phyloP scores from a whole-genome alignment of 2,797 vertebrate species.

The Borostomias antarcticus region DNA sequence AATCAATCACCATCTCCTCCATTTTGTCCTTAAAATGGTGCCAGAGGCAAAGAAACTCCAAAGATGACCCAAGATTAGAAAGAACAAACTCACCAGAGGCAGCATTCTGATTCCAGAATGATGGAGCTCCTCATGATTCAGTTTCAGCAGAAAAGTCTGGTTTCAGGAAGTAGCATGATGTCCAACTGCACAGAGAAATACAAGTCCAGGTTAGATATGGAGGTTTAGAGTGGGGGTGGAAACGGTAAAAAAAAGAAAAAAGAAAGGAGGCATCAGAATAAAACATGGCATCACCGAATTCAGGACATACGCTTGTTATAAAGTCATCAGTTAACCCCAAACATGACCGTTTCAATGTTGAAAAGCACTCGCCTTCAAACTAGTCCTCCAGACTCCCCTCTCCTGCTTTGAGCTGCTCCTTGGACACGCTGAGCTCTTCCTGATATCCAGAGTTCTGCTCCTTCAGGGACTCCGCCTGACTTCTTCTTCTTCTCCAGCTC shows the following conservation, averaged over 20 bases:
- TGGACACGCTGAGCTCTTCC: too few species aligned
- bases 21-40: neutral
- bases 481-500: too few species aligned
- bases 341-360: too few species aligned
- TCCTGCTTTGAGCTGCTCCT: too few species aligned
- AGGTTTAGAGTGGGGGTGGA: neutral
- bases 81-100: neutral
- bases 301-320: conserved; percentile 19
- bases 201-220: neutral
- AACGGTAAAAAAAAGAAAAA: too few species aligned
- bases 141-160: too few species aligned
- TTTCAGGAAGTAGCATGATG: too few species aligned
- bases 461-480: too few species aligned
- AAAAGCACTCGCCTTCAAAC: too few species aligned
- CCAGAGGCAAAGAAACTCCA: neutral
- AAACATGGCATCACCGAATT: neutral
- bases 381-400: too few species aligned
- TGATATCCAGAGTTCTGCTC: too few species aligned
- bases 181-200: neutral
- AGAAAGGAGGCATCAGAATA: neutral
- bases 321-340: neutral
- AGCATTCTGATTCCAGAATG: neutral
- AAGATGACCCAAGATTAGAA: neutral
- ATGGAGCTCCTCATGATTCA: neutral
- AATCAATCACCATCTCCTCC: neutral